Percentiles rank a stretch among this genome's conserved stretches.
phyloP scores from a whole-genome alignment of 1,140 invertebrate genomes.

The Listronotus oregonensis region DNA sequence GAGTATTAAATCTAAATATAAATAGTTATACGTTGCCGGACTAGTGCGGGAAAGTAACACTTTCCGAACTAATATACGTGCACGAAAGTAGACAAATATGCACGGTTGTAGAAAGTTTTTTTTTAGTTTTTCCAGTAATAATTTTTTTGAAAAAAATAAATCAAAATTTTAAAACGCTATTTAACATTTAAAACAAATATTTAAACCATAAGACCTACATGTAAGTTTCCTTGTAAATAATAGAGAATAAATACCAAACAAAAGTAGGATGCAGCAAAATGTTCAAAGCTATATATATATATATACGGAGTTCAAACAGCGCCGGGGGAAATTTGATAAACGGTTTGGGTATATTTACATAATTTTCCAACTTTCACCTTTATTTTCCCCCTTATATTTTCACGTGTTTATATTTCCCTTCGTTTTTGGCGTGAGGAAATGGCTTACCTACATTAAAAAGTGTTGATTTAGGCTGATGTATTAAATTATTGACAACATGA shows the following conservation, averaged over 20 bases:
- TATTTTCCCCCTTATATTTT: conserved; percentile 27
- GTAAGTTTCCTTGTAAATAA: background rate
- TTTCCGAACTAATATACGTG: too few relatives aligned
- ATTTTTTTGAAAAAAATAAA: background rate
- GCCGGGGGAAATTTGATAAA: conserved; percentile 36
- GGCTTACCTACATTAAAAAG: background rate
- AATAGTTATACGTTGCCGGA: too few relatives aligned
- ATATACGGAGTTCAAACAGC: conserved; percentile 25
- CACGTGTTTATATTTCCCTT: conserved; percentile 24
- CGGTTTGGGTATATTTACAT: conserved; percentile 35
- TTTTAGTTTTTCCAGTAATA: too few relatives aligned
- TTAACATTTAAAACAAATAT: conserved; percentile 3
- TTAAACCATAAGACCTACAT: conserved; percentile 2
- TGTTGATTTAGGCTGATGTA: too few relatives aligned
- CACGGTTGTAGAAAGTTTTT: too few relatives aligned
- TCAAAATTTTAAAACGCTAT: too few relatives aligned
- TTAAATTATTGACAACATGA: too few relatives aligned
- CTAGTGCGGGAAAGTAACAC: too few relatives aligned
- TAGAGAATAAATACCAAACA: conserved; percentile 25
- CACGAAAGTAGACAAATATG: too few relatives aligned
- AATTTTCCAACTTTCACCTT: conserved; percentile 39
- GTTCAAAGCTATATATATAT: conserved; percentile 27
- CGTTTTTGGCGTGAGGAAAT: conserved; percentile 9
- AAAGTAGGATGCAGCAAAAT: conserved; percentile 7
- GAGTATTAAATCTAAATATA: too few relatives aligned